Evolutionary conservation across 2,888 invertebrate species (phyloP), one percentile per base, ranked within the genome.

Genomic region (Erebia ligea): DNA sequence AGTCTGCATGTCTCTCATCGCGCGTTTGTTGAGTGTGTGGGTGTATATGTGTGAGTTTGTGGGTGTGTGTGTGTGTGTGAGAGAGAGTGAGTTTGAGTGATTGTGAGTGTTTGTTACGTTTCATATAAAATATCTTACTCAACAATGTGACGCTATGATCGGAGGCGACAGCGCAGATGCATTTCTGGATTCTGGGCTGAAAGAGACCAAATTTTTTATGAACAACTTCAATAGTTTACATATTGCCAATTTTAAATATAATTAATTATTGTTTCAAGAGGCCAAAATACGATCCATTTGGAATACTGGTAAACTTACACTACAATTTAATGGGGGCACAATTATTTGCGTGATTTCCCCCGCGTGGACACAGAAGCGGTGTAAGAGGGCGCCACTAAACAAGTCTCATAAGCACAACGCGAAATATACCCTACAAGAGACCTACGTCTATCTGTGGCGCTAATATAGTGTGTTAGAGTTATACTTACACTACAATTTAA

Each of bases 391-490:
- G 2, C 99, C 98, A 48, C 97, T 96, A 83, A 97, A 97, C 77
- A 99, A 92, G 84, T 99, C 99, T 99, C 99, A 99, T 0, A 99
- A 94, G 79, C 98, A 98, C 3, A 99, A 98, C 0, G 99, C 98
- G 91, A 99, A 99, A 90, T 99, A 99, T 13, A 98, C 98, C 0
- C 99, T 99, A 1, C 99, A 99, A 0, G 98, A 98, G 0, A 99
- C 96, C n/a, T 25, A 25, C 25, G 25, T 25, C 25, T 25, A 25
- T 3, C 4, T 25, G 25, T 25, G 25, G 25, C 25, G 25, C 25
- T 57, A 25, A 25, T 11, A 34, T 25, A 19, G 15, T 10, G 15
- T 1, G 21, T 13, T 6, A 17, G 6, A 0, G 5, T 15, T n/a
- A 8, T 69, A 94, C 96, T 94, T 87, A 97, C 96, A 85, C 96